Percentiles rank a stretch among this genome's conserved stretches.
Conservation (phyloP, 1,140 invertebrate genomes). For the Andrena cerasifolii region DNA sequence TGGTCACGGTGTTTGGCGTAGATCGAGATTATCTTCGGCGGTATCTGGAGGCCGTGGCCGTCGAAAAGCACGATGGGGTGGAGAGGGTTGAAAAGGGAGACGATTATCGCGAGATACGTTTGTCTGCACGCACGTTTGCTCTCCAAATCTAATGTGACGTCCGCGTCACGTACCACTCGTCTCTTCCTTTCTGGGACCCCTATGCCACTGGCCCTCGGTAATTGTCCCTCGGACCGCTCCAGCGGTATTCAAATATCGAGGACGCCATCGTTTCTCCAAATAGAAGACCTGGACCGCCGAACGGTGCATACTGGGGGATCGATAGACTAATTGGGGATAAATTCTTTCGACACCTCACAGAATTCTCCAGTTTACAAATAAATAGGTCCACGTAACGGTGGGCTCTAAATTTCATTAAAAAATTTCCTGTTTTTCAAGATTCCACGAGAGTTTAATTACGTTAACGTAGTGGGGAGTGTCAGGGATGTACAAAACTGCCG, state of each 20-base stretch:
- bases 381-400: no score
- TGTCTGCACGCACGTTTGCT: conserved; percentile 75
- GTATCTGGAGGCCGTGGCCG: conserved; percentile 72
- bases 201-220: conserved; percentile 7
- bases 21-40: conserved; percentile 79
- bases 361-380: no score
- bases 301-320: no score
- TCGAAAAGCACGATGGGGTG: conserved; percentile 80
- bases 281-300: neutral
- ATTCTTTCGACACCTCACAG: no score
- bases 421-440: neutral
- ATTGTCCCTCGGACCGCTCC: neutral
- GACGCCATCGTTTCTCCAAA: neutral
- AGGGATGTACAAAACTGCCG: no score
- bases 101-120: conserved; percentile 78
- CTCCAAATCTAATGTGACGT: conserved; percentile 81
- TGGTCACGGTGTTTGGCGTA: conserved; percentile 78
- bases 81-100: conserved; percentile 51
- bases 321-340: no score
- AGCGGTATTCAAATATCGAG: neutral
- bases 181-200: conserved; percentile 44
- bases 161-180: conserved; percentile 75
- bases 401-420: neutral
- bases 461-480: no score
- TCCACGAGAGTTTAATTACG: no score